Percentiles rank a stretch among this genome's conserved stretches.
Evolutionary conservation across 2,888 invertebrate species (phyloP).

Genomic region (Oasisia sp.): DNA sequence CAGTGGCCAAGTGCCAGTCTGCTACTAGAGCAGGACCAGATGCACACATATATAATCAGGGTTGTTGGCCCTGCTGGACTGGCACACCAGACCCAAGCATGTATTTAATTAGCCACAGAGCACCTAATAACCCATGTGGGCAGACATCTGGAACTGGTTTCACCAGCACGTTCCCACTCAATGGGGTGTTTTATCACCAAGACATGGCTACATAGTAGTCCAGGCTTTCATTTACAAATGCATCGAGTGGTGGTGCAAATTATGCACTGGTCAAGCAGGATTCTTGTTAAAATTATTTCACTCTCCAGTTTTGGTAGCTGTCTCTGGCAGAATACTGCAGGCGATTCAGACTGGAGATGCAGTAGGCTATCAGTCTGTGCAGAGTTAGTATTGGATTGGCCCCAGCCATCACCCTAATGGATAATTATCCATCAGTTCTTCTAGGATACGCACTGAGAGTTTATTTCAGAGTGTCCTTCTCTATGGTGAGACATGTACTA

Average conservation of each 20-base stretch:
- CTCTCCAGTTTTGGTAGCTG: no score
- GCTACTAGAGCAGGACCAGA: neutral
- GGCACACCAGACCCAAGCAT: neutral
- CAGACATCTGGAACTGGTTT: neutral
- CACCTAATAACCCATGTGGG: neutral
- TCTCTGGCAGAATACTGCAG: no score
- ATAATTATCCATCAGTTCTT: no score
- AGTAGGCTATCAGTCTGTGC: no score
- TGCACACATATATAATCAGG: neutral
- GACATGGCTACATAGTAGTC: neutral
- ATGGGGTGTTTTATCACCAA: neutral
- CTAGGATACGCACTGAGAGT: no score
- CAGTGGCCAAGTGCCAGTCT: neutral
- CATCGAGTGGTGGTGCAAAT: neutral
- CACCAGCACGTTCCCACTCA: neutral
- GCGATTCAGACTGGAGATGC: no score
- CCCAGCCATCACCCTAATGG: no score
- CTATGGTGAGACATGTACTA: no score
- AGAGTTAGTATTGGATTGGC: no score
- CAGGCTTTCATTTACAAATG: neutral
- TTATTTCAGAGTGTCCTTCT: no score
- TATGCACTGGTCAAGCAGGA: neutral
- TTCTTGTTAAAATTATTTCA: no score
- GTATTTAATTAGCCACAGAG: neutral
- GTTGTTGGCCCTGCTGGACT: neutral